Evolutionary conservation across 2,888 invertebrate species (phyloP), one percentile per base, ranked within the genome.

Genomic region (Cordilura impudica): DNA sequence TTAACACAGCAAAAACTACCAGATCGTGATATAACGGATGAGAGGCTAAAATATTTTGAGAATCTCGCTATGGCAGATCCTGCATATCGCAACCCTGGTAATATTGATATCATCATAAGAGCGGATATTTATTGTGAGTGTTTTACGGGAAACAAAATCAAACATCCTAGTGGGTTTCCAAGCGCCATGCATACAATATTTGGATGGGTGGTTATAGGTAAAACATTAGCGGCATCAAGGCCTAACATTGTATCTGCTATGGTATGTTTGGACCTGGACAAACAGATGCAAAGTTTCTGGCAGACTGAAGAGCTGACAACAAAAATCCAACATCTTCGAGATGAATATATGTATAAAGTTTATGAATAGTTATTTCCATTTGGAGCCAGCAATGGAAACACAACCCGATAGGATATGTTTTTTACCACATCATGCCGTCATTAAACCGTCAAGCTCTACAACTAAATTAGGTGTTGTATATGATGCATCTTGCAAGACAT

Each of bases 381-480:
- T 70, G 58, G 14, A 58, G 16, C 16, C 16, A 19, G 19, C 45
- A 54, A 43, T 43, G 21, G 8, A 43, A 4, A 45, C 23, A 31
- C n/a, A 23, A 53, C 21, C 21, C 0, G 51, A 43, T 54, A 66
- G 18, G 45, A n/a, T 26, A 53, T 84, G 21, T 31, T 31, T 31
- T 31, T 31, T 31, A 31, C 84, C 84, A 6, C 83, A 84, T 56
- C 82, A 82, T 58, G 81, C 82, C 0, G 84, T 84, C 0, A 6
- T 70, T 0, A 78, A 82, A 16, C 79, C 72, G 4, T 81, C 83
- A 69, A 85, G 85, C 67, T 82, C 53, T 8, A 51, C 60, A 8
- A 78, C 74, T 0, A 85, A 84, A 76, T 10, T 84, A 0, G 56
- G 85, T 5, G 21, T 85, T 2, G 85, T 86, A 0, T 84, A 84